phyloP scores from a whole-genome alignment of 2,797 vertebrate species.

The Anguilla marmorata region DNA sequence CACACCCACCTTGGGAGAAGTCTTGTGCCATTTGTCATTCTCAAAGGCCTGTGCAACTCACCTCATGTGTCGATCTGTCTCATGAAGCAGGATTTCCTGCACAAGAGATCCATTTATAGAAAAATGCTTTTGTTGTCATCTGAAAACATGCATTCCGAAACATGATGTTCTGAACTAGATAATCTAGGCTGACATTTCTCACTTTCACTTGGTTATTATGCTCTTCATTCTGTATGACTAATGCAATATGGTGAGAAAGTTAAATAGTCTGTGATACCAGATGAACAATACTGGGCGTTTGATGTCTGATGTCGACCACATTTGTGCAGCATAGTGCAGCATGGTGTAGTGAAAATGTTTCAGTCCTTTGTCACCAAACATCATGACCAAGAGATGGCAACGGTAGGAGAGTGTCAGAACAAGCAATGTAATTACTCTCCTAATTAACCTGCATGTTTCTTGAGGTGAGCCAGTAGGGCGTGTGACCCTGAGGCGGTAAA shows the following conservation, averaged over 20 bases:
- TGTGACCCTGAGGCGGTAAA: neutral
- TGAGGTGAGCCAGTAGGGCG: neutral
- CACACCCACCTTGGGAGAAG: neutral
- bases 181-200: neutral
- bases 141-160: neutral
- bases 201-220: neutral
- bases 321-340: neutral
- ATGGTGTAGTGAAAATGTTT: neutral
- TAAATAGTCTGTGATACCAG: neutral
- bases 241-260: neutral
- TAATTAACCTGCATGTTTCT: neutral
- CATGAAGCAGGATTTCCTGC: neutral
- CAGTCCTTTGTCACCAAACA: neutral
- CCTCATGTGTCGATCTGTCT: neutral
- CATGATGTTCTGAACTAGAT: neutral
- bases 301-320: neutral
- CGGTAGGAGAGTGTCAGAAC: neutral
- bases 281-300: neutral
- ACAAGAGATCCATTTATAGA: slow-evolving; percentile 15
- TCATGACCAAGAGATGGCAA: neutral
- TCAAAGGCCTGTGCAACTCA: neutral
- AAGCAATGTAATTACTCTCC: neutral
- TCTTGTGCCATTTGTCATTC: neutral
- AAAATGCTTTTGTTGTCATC: neutral
- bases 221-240: neutral